phyloP scores from a whole-genome alignment of 2,888 invertebrate genomes.

The Agrilus mali region DNA sequence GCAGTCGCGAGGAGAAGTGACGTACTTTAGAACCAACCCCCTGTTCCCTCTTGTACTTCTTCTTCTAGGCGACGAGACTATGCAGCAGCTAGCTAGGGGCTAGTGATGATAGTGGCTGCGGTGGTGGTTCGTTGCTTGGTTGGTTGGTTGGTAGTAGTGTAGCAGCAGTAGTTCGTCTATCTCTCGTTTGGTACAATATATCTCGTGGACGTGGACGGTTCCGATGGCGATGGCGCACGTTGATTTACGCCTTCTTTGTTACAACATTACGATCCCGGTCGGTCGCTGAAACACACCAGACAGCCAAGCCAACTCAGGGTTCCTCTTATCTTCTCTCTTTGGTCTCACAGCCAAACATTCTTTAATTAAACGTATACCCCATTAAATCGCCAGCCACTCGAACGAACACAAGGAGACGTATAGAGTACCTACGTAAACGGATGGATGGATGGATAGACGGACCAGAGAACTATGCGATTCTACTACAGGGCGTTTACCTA shows the following conservation, averaged over 20 bases:
- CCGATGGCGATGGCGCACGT: slow-evolving; percentile 24
- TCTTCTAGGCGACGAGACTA: slow-evolving; percentile 1
- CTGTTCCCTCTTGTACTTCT: too few relatives aligned
- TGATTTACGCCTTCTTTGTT: slow-evolving; percentile 26
- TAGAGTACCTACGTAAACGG: too few relatives aligned
- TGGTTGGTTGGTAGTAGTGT: not conserved
- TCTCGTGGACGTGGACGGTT: slow-evolving; percentile 20
- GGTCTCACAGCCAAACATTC: slow-evolving; percentile 21
- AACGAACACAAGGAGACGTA: not conserved
- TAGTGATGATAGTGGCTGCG: slow-evolving; percentile 1
- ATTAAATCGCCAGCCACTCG: slow-evolving; percentile 14
- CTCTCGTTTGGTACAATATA: slow-evolving; percentile 23
- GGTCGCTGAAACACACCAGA: slow-evolving; percentile 17
- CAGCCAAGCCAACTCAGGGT: slow-evolving; percentile 9
- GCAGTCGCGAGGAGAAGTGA: slow-evolving; percentile 3
- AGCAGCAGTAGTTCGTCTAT: slow-evolving; percentile 15
- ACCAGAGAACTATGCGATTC: too few relatives aligned
- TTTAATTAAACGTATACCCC: slow-evolving; percentile 22
- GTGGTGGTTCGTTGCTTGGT: too few relatives aligned
- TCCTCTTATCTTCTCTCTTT: slow-evolving; percentile 17
- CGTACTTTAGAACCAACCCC: not conserved
- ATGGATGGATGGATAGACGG: too few relatives aligned
- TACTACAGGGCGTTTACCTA: too few relatives aligned
- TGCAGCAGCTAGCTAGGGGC: not conserved
- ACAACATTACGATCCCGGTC: slow-evolving; percentile 19